phyloP scores from a whole-genome alignment of 2,113 vertebrate genomes.

The Brachypteracias leptosomus region DNA sequence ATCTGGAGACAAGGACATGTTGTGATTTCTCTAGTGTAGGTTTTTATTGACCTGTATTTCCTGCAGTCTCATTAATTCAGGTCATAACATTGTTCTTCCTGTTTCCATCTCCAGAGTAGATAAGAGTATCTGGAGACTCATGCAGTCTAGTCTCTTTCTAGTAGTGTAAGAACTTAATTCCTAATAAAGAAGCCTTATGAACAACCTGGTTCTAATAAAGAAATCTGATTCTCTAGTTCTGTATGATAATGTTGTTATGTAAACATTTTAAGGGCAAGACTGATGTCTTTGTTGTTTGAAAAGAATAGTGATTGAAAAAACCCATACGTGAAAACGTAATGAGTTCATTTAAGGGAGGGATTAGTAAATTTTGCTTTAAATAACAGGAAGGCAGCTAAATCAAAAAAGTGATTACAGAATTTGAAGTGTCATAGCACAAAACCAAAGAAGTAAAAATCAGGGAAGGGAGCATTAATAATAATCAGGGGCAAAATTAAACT shows the following conservation, averaged over 20 bases:
- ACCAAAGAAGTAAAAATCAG: neutral
- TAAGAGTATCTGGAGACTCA: neutral
- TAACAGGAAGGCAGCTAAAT: neutral
- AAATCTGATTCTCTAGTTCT: neutral
- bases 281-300: neutral
- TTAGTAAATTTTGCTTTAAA: neutral
- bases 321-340: neutral
- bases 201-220: neutral
- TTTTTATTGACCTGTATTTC: neutral
- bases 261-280: neutral
- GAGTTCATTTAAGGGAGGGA: neutral
- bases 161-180: neutral
- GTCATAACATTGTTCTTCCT: neutral
- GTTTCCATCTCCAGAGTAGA: neutral
- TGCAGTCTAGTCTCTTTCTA: neutral
- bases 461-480: neutral
- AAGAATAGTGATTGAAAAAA: neutral
- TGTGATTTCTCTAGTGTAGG: accelerated
- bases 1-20: neutral
- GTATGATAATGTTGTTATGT: neutral
- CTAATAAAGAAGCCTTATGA: neutral
- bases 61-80: neutral
- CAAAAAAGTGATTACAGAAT: neutral
- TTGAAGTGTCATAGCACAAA: neutral
- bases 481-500: neutral